Base-by-base conservation (phyloP, 2,113 vertebrate genomes). In the Etheostoma cragini region DNA sequence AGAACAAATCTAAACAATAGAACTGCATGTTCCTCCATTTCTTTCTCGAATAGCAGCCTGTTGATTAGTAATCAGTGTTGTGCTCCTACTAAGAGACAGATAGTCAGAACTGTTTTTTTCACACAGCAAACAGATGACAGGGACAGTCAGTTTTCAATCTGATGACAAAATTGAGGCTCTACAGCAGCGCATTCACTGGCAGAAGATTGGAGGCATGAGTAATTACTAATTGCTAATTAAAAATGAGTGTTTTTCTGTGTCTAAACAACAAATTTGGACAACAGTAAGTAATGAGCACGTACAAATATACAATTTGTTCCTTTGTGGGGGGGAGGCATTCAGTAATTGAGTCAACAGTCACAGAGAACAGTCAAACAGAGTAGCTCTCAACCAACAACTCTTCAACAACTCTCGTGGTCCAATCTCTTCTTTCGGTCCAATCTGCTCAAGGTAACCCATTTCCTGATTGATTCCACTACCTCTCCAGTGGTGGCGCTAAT, bases 31-130 rank as follows among this genome's bases (percentile, higher is more conserved):
- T 84, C 57, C 15, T 50, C 67, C 67, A 42, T 86, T 71, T 72
- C 24, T 30, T 62, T 5, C 19, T 69, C 60, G n/a, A 87, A 81
- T 49, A 85, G 88, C 81, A 65, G 68, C 63, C 66, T 76, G 82
- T 88, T 83, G 77, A 93, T 92, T 90, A 92, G 79, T 91, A 90
- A 90, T 91, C 89, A 90, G 85, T 60, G 87, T 62, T 88, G 82
- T 60, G 76, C 76, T 87, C 65, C 73, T 65, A 61, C 83, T 79
- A 75, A 68, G 63, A 76, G 70, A 82, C 82, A 65, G 74, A 91
- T 73, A 84, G 90, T 91, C 87, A 87, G 83, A 81, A 88, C 80
- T 81, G 56, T 86, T 77, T 80, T 42, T 68, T 74, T 85, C 77
- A 67, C 71, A 66, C 63, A 74, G 49, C 67, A 75, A 91, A 88